Evolutionary conservation across 2,797 vertebrate species (phyloP), one percentile per base, ranked within the genome.

Genomic region (Spizella passerina): DNA sequence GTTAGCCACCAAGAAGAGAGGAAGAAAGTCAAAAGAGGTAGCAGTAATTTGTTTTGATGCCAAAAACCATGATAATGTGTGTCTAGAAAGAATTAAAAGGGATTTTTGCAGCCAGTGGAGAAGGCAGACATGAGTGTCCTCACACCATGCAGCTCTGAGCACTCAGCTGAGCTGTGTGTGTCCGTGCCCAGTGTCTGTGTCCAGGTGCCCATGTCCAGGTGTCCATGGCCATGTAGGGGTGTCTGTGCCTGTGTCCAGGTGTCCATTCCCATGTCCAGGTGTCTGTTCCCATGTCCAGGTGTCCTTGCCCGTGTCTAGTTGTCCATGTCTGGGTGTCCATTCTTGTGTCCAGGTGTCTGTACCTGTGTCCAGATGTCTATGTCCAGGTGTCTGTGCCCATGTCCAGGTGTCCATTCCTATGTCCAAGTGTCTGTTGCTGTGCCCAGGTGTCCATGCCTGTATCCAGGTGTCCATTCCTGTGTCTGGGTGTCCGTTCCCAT

Each of bases 111-210:
- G 44, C 16, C 13, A 3, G 30, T 55, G 30, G 52, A 32, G 52
- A 55, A 55, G 52, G 4, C 20, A 14, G 77, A 5, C 0, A 0
- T 4, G 23, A 12, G 22, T 49, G 3, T 34, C 32, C 41, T 4
- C 17, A 49, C 23, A 2, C 0, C 0, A 36, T 34, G 82, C 8
- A 14, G 41, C n/a, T 46, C 50, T 0, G 2, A 63, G 39, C 12
- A 0, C 49, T 30, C 32, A 13, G 60, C 43, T 11, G 64, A 47
- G 29, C 63, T 0, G 0, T 18, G 43, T 4, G 0, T 47, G 69
- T 12, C 27, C 0, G 0, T 59, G 53, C 4, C 10, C 38, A 14
- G 10, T 41, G 39, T 39, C 39, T 32, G 2, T 71, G 21, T 27
- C 36, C 24, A 9, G 23, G n/a, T 34, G 19, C 10, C 49, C 10